phyloP scores from a whole-genome alignment of 2,888 invertebrate genomes.

The Theretra japonica region DNA sequence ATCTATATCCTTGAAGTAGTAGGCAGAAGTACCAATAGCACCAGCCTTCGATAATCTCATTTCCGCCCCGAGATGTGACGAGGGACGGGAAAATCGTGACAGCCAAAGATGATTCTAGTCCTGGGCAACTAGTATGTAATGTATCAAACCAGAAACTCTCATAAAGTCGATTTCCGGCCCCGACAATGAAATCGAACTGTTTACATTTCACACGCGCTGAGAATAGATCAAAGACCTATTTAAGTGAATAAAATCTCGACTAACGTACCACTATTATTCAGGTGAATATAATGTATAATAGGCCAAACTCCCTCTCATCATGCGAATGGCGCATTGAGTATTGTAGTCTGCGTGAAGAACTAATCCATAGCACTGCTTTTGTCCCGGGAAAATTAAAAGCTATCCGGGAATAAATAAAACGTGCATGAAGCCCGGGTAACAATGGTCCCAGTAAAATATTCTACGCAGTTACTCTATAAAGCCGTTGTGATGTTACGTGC shows the following conservation, averaged over 20 bases:
- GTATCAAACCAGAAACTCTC: too few relatives aligned
- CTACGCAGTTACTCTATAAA: slow-evolving; percentile 4
- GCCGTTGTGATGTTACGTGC: slow-evolving; percentile 5
- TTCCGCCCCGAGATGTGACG: too few relatives aligned
- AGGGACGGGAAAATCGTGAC: too few relatives aligned
- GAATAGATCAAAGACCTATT: neutral
- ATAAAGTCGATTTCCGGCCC: too few relatives aligned
- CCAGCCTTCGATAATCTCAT: too few relatives aligned
- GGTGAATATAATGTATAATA: neutral
- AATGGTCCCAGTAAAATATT: slow-evolving; percentile 19
- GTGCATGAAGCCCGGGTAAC: neutral
- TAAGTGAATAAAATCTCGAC: neutral
- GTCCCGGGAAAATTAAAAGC: neutral
- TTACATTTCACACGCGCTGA: neutral
- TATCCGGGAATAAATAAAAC: neutral
- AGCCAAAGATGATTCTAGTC: too few relatives aligned
- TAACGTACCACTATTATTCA: too few relatives aligned
- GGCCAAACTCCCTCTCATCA: neutral
- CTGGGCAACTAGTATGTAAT: too few relatives aligned
- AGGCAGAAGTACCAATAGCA: too few relatives aligned
- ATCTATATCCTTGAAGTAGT: too few relatives aligned
- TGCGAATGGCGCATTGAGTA: slow-evolving; percentile 1
- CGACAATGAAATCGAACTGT: too few relatives aligned
- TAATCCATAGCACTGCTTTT: neutral
- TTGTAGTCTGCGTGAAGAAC: neutral